A percentile compares a stretch with the other conserved stretches of the same genome.
Evolutionary conservation across 1,140 invertebrate genomes (phyloP).

Genomic region (Bombus sibiricus): DNA sequence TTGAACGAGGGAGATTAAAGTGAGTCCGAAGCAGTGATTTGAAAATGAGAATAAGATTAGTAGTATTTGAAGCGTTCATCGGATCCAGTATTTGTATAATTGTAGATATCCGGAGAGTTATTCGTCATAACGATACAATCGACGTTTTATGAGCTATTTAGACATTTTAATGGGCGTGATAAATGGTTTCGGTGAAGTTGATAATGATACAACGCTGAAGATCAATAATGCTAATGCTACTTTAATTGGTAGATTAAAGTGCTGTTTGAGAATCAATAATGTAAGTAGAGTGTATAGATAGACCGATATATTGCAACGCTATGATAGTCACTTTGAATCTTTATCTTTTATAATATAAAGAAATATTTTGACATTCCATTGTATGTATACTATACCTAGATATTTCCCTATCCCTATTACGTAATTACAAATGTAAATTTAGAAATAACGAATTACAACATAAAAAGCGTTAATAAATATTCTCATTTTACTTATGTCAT

Average conservation of each 20-base stretch:
- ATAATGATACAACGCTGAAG: neutral
- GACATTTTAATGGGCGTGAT: neutral
- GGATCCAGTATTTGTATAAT: neutral
- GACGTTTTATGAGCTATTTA: neutral
- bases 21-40: neutral
- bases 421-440: neutral
- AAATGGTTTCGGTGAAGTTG: neutral
- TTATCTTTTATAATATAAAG: no score
- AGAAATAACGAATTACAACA: neutral
- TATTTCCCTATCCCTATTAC: neutral
- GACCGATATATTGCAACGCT: neutral
- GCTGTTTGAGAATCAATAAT: no score
- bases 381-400: no score
- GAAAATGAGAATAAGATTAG: neutral
- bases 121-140: neutral
- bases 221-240: neutral
- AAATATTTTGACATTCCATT: neutral
- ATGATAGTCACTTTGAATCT: no score
- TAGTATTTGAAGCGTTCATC: no score
- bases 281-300: neutral
- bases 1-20: neutral
- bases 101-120: neutral
- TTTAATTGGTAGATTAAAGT: conserved; percentile 1
- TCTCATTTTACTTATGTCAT: neutral
- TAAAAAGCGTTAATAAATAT: neutral